Evolutionary conservation across 2,888 invertebrate genomes (phyloP), one percentile per base, ranked within the genome.

Genomic region (Nasonovia ribisnigri): DNA sequence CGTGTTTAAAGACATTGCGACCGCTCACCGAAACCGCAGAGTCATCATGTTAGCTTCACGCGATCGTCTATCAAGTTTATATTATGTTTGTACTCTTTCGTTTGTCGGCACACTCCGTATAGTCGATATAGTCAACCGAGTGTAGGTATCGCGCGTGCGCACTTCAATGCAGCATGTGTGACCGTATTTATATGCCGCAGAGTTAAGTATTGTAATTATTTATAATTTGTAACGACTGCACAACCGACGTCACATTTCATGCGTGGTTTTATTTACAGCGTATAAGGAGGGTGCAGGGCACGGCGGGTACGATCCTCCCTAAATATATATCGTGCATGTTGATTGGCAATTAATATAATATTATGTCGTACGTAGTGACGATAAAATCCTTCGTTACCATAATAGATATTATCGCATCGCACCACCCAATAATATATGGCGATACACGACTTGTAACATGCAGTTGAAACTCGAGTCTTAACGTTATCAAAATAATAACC

Each of bases 21-120:
- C 42, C 91, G 51, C 42, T 84, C 29, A 51, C 43, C 54, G 26
- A 86, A 92, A 92, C n/a, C 13, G 91, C 36, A 57, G 26, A 60
- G 91, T 92, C 91, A 92, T 92, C 86, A 60, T 60, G 57, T 92
- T 92, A 26, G 91, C 48, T 86, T 92, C 86, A 36, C 86, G 84
- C 54, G 43, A 91, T 91, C 54, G 91, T 91, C 84, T 29, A 86
- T 90, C 54, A 57, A 43, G 57, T 42, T 67, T 90, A 90, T 48
- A 60, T 13, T 67, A 77, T 16, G 77, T 77, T 26, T 26, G 26
- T 26, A 77, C 36, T 48, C 43, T 54, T 91, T 54, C 36, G 48
- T 77, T 90, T 84, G 91, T 91, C 91, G 91, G 54, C 60, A 77
- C 51, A 48, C 54, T 84, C 10, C n/a, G n/a, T n/a, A n/a, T n/a